A percentile compares a stretch with the other conserved stretches of the same genome.
Conservation (phyloP, 2,113 vertebrate genomes). For the Indicator maculatus region DNA sequence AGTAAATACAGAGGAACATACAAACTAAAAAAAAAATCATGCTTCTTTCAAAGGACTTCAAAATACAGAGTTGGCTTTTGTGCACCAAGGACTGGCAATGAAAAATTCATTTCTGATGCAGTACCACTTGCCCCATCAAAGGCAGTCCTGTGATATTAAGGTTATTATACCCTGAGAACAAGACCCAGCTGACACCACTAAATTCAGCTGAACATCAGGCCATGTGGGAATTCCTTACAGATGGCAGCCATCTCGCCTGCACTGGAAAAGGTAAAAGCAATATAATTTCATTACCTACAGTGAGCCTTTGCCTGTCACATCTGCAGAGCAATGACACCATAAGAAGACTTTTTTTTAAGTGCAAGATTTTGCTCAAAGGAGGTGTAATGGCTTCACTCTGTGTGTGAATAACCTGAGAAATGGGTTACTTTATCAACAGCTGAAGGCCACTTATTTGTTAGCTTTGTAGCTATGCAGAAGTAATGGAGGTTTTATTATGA, state of each 20-base stretch:
- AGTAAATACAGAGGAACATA: not conserved
- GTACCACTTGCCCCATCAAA: not conserved
- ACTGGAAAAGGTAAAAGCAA: constrained; percentile 32
- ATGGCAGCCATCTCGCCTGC: constrained; percentile 21
- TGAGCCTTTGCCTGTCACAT: not conserved
- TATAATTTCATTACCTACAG: constrained; percentile 34
- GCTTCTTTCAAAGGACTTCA: not conserved
- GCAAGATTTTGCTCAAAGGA: not conserved
- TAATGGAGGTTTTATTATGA: not conserved
- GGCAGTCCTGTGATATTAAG: not conserved
- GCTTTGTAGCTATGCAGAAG: not conserved
- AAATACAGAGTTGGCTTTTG: not conserved
- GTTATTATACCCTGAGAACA: constrained; percentile 21
- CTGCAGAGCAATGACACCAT: not conserved
- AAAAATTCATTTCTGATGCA: not conserved
- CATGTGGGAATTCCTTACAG: constrained; percentile 34
- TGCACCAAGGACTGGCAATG: not conserved
- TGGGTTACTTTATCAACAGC: not conserved
- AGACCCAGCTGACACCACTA: constrained; percentile 23
- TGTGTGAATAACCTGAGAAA: not conserved
- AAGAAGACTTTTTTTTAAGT: not conserved
- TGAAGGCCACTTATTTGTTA: not conserved
- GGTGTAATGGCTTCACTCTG: not conserved
- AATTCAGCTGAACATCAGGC: constrained; percentile 18
- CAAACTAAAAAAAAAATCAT: not conserved